phyloP scores from a whole-genome alignment of 2,888 invertebrate genomes.

The Leuctra nigra region DNA sequence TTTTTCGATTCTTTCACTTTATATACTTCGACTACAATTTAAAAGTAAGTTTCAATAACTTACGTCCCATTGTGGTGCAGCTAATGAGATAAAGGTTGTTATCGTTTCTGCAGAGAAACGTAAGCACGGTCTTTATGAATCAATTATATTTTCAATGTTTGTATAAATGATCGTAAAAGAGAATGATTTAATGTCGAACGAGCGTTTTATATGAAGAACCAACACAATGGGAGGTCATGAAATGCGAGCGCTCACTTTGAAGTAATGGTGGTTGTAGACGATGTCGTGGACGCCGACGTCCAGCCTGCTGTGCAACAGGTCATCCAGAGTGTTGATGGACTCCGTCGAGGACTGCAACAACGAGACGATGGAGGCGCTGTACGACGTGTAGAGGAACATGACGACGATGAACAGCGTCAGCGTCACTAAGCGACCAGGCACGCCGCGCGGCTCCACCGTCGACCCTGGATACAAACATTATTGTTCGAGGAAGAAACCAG shows the following conservation, averaged over 20 bases:
- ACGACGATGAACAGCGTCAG: constrained; percentile 26
- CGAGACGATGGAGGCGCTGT: constrained; percentile 29
- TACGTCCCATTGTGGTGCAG: no score
- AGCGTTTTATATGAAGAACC: no score
- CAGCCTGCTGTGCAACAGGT: constrained; percentile 26
- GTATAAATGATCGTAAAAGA: no score
- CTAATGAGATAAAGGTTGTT: no score
- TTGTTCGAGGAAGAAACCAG: not conserved
- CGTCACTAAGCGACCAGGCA: constrained; percentile 34
- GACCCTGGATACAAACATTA: constrained; percentile 42
- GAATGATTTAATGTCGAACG: no score
- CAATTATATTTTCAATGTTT: no score
- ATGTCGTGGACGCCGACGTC: constrained; percentile 31
- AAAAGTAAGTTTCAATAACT: no score
- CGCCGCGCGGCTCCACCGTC: constrained; percentile 43
- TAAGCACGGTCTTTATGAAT: no score
- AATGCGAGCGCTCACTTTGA: constrained; percentile 24
- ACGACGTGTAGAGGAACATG: constrained; percentile 28
- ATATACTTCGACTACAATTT: no score
- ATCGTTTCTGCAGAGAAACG: no score
- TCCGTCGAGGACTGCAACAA: constrained; percentile 22
- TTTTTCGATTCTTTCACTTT: no score
- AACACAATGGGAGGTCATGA: no score
- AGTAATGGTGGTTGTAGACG: constrained; percentile 37
- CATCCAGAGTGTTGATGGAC: constrained; percentile 22